Evolutionary conservation across 1,140 invertebrate species (phyloP).

Genomic region (Mya arenaria): DNA sequence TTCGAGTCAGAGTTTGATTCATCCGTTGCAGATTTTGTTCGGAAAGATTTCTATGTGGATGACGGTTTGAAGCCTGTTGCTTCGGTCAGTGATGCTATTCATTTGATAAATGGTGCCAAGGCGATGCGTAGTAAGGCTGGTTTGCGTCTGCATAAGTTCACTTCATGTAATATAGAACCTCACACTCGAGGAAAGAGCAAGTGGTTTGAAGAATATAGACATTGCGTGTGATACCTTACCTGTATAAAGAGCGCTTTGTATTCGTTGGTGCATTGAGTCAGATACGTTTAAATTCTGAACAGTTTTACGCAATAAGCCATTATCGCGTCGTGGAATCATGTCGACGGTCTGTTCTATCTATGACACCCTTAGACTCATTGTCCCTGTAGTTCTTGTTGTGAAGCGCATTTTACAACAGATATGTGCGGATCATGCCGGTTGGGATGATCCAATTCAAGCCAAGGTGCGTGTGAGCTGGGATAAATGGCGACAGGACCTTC

Average conservation of each 20-base stretch:
- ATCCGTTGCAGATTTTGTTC: slow-evolving; percentile 43
- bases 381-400: slow-evolving; percentile 30
- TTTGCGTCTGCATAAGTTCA: slow-evolving; percentile 62
- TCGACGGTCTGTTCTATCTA: slow-evolving; percentile 33
- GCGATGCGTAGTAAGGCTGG: slow-evolving; percentile 55
- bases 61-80: slow-evolving; percentile 60
- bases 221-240: slow-evolving; percentile 58
- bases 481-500: slow-evolving; percentile 40
- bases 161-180: slow-evolving; percentile 59
- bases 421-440: slow-evolving; percentile 12
- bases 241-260: slow-evolving; percentile 60
- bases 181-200: slow-evolving; percentile 33
- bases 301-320: not conserved
- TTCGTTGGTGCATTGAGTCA: slow-evolving; percentile 65
- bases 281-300: slow-evolving; percentile 55
- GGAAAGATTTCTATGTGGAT: slow-evolving; percentile 66
- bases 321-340: slow-evolving; percentile 20
- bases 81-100: slow-evolving; percentile 46
- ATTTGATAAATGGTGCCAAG: slow-evolving; percentile 42
- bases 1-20: slow-evolving; percentile 16
- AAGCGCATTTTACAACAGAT: slow-evolving; percentile 51
- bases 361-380: slow-evolving; percentile 54
- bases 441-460: slow-evolving; percentile 50
- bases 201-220: slow-evolving; percentile 53
- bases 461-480: not conserved